Evolutionary conservation across 2,113 vertebrate species (phyloP).

Genomic region (Oenanthe melanoleuca): DNA sequence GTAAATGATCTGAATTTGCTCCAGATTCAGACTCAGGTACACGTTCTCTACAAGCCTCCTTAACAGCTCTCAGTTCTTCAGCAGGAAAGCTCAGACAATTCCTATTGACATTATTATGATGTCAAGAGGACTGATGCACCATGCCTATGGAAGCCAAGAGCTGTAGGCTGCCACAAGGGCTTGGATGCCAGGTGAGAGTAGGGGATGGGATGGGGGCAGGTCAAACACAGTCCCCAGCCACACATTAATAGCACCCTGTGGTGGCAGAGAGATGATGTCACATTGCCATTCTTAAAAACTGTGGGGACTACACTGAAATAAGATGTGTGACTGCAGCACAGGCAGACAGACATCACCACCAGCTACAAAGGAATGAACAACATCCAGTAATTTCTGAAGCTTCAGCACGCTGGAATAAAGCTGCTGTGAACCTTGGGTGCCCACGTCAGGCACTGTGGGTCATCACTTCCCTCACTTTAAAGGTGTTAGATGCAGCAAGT

Average conservation of each 20-base stretch:
- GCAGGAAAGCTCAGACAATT: not conserved
- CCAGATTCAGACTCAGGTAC: not conserved
- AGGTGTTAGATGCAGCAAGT: fast-evolving
- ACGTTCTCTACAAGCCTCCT: not conserved
- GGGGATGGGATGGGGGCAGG: not conserved
- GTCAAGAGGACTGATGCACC: not conserved
- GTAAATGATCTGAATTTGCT: not conserved
- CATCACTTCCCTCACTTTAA: not conserved
- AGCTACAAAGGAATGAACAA: not conserved
- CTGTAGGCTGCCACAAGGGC: not conserved
- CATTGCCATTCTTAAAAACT: not conserved
- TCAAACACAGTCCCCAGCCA: not conserved
- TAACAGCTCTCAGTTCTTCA: not conserved
- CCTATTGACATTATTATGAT: not conserved
- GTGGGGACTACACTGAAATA: fast-evolving
- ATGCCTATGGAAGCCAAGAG: not conserved
- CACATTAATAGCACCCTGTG: fast-evolving
- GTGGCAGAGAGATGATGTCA: not conserved
- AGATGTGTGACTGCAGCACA: not conserved
- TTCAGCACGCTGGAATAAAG: not conserved
- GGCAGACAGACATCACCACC: not conserved
- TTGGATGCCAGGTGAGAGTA: not conserved
- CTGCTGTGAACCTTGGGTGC: not conserved
- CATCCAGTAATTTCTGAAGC: not conserved
- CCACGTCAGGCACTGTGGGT: not conserved